These are phyloP conservation scores for Dolomedes plantarius DNA, from an alignment of 2,888 invertebrate genomes.

Conservation along the genomic window DNA sequence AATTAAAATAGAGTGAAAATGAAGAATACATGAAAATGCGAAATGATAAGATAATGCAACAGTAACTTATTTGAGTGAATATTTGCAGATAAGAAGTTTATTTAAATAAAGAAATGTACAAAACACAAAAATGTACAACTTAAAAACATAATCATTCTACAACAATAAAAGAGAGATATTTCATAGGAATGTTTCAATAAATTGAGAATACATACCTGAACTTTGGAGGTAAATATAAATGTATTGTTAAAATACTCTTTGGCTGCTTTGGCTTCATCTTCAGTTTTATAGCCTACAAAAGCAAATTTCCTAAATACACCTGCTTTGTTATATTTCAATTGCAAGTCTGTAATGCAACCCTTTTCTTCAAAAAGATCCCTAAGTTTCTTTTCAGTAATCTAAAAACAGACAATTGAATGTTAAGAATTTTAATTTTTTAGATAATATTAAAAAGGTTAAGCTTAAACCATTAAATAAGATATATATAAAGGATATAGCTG, in stretches of 20 bases:
- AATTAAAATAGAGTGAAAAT: too few relatives aligned
- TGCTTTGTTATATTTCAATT: constrained; percentile 92
- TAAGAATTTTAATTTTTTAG: not conserved
- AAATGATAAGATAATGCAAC: too few relatives aligned
- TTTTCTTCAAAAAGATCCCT: constrained; percentile 85
- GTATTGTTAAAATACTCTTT: constrained; percentile 88
- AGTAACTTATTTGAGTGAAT: too few relatives aligned
- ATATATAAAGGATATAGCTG: not conserved
- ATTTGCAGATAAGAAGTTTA: too few relatives aligned
- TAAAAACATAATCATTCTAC: too few relatives aligned
- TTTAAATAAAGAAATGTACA: too few relatives aligned
- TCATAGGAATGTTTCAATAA: too few relatives aligned
- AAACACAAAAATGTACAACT: too few relatives aligned
- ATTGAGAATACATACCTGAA: constrained; percentile 79
- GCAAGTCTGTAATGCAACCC: constrained; percentile 93
- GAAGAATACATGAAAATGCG: too few relatives aligned
- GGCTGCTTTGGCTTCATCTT: constrained; percentile 87
- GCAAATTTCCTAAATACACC: constrained; percentile 95
- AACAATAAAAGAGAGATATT: too few relatives aligned
- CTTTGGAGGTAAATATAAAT: constrained; percentile 88
- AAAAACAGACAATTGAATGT: constrained; percentile 73
- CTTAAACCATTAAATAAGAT: not conserved
- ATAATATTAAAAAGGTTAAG: not conserved
- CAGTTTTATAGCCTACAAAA: constrained; percentile 91
- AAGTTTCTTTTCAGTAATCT: constrained; percentile 88